These are phyloP conservation scores for Nerophis lumbriciformis DNA, from an alignment of 2,113 vertebrate species.

Conservation along the genomic window DNA sequence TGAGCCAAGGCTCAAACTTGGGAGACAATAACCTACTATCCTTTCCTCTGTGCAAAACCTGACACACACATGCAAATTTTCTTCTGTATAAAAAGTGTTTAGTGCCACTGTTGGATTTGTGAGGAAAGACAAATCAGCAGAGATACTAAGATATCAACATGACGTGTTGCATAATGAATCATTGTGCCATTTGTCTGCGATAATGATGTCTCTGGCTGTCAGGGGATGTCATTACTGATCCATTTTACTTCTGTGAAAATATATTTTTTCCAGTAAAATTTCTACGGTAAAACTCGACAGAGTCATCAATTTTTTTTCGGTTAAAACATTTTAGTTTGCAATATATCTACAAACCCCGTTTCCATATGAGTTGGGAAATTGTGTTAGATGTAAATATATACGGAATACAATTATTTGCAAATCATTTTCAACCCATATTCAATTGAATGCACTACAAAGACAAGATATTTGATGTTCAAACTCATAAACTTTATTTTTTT, in stretches of 20 bases:
- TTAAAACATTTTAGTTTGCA: neutral
- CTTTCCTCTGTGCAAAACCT: neutral
- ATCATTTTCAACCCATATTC: no score
- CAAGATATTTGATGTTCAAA: no score
- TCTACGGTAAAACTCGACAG: neutral
- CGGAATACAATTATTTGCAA: no score
- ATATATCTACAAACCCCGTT: no score
- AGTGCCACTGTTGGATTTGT: constrained; percentile 17
- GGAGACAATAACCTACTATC: constrained; percentile 31
- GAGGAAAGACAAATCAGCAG: constrained; percentile 20
- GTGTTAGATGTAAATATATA: no score
- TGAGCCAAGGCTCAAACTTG: constrained; percentile 24
- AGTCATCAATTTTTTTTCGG: constrained; percentile 6
- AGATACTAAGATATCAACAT: constrained; percentile 33
- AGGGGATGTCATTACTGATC: constrained; percentile 30
- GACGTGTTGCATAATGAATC: constrained; percentile 16
- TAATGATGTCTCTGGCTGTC: constrained; percentile 8
- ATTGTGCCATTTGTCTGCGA: neutral
- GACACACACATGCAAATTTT: constrained; percentile 1
- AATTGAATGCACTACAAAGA: no score
- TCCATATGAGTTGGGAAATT: no score
- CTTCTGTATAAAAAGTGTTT: constrained; percentile 5
- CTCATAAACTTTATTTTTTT: no score
- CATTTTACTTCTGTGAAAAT: constrained; percentile 8
- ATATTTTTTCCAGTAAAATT: neutral